These are phyloP conservation scores for Silurus meridionalis DNA, from an alignment of 2,113 vertebrate species.

Conservation along the genomic window DNA sequence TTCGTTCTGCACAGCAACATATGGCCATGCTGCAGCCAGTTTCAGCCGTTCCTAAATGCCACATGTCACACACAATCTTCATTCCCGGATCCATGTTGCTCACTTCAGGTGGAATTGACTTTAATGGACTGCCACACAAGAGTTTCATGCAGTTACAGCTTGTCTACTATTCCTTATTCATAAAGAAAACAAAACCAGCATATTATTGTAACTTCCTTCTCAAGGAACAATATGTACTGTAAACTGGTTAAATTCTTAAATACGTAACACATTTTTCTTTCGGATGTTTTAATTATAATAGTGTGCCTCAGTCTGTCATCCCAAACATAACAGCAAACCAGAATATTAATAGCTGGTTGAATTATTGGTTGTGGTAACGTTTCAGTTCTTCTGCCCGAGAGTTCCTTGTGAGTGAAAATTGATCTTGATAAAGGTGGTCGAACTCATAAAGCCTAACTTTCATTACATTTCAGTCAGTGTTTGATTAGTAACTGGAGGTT, in stretches of 20 bases:
- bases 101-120: not conserved
- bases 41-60: slow-evolving; percentile 51
- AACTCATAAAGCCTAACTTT: not conserved
- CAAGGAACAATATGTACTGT: not conserved
- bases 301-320: not conserved
- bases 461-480: not conserved
- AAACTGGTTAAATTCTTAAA: not conserved
- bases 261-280: not conserved
- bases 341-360: not conserved
- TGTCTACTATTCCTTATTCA: not conserved
- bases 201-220: not conserved
- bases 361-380: not conserved
- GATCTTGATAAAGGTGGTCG: not conserved
- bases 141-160: not conserved
- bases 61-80: slow-evolving; percentile 24
- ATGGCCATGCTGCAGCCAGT: slow-evolving; percentile 61
- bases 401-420: not conserved
- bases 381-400: not conserved
- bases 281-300: not conserved
- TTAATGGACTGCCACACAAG: slow-evolving; percentile 17
- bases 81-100: not conserved
- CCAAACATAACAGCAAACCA: not conserved
- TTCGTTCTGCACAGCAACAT: slow-evolving; percentile 54
- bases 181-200: not conserved
- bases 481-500: not conserved